Base-by-base conservation (phyloP, 2,888 invertebrate species). In the Pandemis heparana region DNA sequence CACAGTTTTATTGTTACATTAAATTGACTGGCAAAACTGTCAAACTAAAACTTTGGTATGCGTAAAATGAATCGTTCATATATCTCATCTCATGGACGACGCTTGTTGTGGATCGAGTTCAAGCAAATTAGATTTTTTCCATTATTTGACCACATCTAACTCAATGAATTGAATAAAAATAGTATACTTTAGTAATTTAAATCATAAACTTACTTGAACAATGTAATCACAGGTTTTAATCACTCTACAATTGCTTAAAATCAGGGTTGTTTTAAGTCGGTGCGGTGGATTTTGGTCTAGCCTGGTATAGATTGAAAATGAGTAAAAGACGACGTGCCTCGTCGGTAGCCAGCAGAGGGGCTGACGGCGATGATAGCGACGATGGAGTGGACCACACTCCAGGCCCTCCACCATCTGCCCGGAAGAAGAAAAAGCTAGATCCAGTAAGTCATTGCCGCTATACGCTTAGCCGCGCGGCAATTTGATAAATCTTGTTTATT, bases 241-340 rank as follows among this genome's bases (percentile, higher is more conserved):
- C 23, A 23, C 8, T 23, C 16, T 46, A 46, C n/a, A 39, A 39
- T 63, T 32, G 43, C 14, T 69, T 59, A 48, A 63, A 41, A 59
- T 59, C 48, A 56, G 59, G 23, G 38, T 43, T 61, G 14, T 8
- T 8, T 41, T 60, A 38, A 70, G n/a, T 23, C 65, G 51, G 60
- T 62, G 64, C 16, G 43, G 70, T 74, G 65, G 51, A 74, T 74
- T 74, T 74, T 70, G 70, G 70, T 48, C 65, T 74, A 43, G 60
- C 68, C 59, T 71, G 67, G 71, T 66, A 71, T 67, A 71, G 60
- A 38, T 60, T 71, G 60, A 75, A 75, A 72, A 96, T 97, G 96
- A 97, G 96, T 90, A 97, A 97, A 88, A 95, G 97, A 83, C 95
- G 97, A 80, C 96, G 98, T 80, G 97, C 97, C 62, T 97, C 97